phyloP scores from a whole-genome alignment of 2,888 invertebrate genomes.

The Cecidostiba fungosa region DNA sequence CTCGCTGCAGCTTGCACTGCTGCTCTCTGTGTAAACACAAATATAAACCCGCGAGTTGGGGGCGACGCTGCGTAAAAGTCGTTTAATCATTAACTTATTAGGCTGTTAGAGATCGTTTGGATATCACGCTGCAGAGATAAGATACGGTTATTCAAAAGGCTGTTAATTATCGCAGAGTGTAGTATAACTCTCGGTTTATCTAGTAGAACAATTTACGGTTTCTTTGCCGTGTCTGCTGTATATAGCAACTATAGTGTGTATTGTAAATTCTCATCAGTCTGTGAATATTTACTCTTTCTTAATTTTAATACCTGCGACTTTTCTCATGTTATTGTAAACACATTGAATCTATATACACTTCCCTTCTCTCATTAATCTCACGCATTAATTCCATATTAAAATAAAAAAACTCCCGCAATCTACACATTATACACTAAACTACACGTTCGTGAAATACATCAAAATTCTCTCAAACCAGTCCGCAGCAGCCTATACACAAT shows the following conservation, averaged over 20 bases:
- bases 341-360: not conserved
- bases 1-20: slow-evolving; percentile 10
- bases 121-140: slow-evolving; percentile 33
- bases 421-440: no score
- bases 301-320: not conserved
- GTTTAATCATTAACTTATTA: slow-evolving; percentile 52
- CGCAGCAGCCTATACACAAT: no score
- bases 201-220: slow-evolving; percentile 18
- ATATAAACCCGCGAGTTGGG: slow-evolving; percentile 28
- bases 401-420: no score
- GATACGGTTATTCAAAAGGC: slow-evolving; percentile 25
- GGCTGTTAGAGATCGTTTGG: slow-evolving; percentile 15
- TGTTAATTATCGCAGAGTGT: slow-evolving; percentile 17
- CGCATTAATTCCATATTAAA: no score
- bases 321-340: not conserved
- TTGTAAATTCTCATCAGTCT: not conserved
- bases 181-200: slow-evolving; percentile 27
- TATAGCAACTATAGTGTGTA: no score
- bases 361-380: no score
- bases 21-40: slow-evolving; percentile 44
- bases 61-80: slow-evolving; percentile 22
- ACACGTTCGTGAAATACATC: no score
- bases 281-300: not conserved
- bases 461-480: no score
- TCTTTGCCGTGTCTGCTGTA: no score